These are phyloP conservation scores for Anoplophora glabripennis DNA, from an alignment of 1,140 invertebrate species.

Conservation along the genomic window DNA sequence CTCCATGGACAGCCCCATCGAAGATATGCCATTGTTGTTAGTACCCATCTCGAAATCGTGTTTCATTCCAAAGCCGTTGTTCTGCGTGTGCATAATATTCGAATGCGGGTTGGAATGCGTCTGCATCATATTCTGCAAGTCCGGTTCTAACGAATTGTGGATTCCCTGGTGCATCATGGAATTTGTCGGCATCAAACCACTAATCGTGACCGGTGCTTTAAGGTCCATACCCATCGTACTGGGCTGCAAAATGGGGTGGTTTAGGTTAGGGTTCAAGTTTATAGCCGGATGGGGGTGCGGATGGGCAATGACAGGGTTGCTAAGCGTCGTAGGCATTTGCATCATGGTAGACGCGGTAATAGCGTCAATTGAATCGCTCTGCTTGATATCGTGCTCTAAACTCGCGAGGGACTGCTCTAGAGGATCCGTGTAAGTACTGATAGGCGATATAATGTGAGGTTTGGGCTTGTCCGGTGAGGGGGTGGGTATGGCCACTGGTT, in stretches of 20 bases:
- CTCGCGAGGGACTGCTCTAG: slow-evolving; percentile 64
- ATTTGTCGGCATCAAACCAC: slow-evolving; percentile 33
- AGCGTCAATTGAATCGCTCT: slow-evolving; percentile 50
- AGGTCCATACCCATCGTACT: slow-evolving; percentile 27
- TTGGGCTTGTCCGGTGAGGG: slow-evolving; percentile 45
- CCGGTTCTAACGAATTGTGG: slow-evolving; percentile 36
- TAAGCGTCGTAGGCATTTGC: slow-evolving; percentile 35
- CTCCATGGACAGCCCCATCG: slow-evolving; percentile 53
- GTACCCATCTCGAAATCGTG: slow-evolving; percentile 50
- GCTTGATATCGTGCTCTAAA: slow-evolving; percentile 58
- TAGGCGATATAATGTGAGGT: slow-evolving; percentile 41
- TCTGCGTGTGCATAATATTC: slow-evolving; percentile 37
- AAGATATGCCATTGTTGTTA: slow-evolving; percentile 54
- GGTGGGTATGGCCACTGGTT: slow-evolving; percentile 48
- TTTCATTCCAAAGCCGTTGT: slow-evolving; percentile 56
- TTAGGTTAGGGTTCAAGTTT: slow-evolving; percentile 18
- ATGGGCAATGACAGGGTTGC: slow-evolving; percentile 22
- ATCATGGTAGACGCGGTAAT: slow-evolving; percentile 28
- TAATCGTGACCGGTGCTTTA: slow-evolving; percentile 29
- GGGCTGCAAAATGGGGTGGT: slow-evolving; percentile 23
- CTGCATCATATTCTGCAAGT: slow-evolving; percentile 42
- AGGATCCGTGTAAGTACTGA: slow-evolving; percentile 55
- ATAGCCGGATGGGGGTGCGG: slow-evolving; percentile 22
- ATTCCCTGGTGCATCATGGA: slow-evolving; percentile 36
- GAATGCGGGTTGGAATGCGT: neutral